Percentiles rank a stretch among this genome's conserved stretches.
Conservation (phyloP, 2,113 vertebrate species). For the Eubucco bourcierii region DNA sequence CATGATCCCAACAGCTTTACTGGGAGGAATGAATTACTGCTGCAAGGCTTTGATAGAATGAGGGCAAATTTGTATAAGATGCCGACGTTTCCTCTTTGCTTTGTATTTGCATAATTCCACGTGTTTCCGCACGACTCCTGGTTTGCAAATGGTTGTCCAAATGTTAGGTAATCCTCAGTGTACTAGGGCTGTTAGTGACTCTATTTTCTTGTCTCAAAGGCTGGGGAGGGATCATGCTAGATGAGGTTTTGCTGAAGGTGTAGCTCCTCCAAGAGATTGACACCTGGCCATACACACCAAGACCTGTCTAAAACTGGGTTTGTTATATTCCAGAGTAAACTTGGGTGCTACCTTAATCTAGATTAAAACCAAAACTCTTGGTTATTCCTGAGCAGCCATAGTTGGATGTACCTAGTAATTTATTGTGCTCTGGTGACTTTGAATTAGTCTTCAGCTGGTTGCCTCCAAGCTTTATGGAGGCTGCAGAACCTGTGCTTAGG, state of each 20-base stretch:
- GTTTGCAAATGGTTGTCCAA: background rate
- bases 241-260: background rate
- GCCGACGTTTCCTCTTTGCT: background rate
- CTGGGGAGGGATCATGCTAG: rapidly evolving
- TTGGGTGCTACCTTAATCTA: background rate
- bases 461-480: background rate
- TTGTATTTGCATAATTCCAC: slow-evolving; percentile 15
- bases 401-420: background rate
- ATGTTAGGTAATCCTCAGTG: background rate
- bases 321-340: background rate
- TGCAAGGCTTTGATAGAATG: slow-evolving; percentile 46
- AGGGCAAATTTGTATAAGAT: background rate
- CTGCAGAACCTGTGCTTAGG: background rate
- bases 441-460: background rate
- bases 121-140: background rate
- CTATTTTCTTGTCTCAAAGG: background rate
- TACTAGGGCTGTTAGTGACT: background rate
- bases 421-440: background rate
- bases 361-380: background rate
- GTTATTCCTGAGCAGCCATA: background rate
- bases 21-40: background rate
- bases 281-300: rapidly evolving
- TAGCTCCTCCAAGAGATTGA: background rate
- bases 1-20: background rate
- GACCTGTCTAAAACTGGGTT: background rate